A percentile compares a stretch with the other conserved stretches of the same genome.
Evolutionary conservation across 2,888 invertebrate genomes (phyloP).

Genomic region (Nomada ferruginata): DNA sequence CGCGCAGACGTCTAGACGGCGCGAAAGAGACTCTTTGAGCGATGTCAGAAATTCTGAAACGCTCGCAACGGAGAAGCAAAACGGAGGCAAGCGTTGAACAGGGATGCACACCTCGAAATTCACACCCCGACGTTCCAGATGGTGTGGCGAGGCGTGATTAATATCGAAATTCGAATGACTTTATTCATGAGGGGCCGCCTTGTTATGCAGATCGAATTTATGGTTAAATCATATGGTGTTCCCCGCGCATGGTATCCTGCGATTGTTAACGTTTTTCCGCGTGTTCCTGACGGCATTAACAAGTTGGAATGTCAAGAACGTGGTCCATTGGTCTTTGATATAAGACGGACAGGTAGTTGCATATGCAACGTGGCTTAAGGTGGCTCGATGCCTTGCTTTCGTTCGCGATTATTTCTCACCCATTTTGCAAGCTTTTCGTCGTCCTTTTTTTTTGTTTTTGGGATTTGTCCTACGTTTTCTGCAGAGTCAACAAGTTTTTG

Average conservation of each 20-base stretch:
- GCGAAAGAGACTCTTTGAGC: slow-evolving; percentile 21
- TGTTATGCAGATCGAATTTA: slow-evolving; percentile 82
- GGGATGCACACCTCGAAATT: slow-evolving; percentile 34
- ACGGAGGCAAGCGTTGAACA: slow-evolving; percentile 12
- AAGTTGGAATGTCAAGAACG: slow-evolving; percentile 73
- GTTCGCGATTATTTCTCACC: slow-evolving; percentile 17
- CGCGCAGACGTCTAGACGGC: slow-evolving; percentile 3
- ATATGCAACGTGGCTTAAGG: slow-evolving; percentile 72
- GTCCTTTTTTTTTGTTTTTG: too few relatives aligned
- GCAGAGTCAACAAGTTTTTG: too few relatives aligned
- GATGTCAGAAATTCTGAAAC: slow-evolving; percentile 25
- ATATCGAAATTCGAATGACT: slow-evolving; percentile 80
- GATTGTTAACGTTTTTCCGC: slow-evolving; percentile 62
- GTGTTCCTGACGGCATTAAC: slow-evolving; percentile 56
- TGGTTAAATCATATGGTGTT: slow-evolving; percentile 73
- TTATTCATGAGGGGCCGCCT: slow-evolving; percentile 79
- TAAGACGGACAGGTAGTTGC: slow-evolving; percentile 53
- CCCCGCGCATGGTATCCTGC: slow-evolving; percentile 56
- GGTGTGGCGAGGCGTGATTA: slow-evolving; percentile 78
- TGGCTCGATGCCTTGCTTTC: slow-evolving; percentile 53
- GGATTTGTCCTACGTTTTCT: too few relatives aligned
- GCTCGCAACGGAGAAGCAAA: slow-evolving; percentile 23
- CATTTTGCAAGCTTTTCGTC: neutral
- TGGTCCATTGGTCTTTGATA: slow-evolving; percentile 36
- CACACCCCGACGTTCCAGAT: slow-evolving; percentile 53